A percentile compares a stretch with the other conserved stretches of the same genome.
These are phyloP conservation scores for Pemphigus obesinymphae DNA, from an alignment of 1,140 invertebrate genomes.

Conservation along the genomic window DNA sequence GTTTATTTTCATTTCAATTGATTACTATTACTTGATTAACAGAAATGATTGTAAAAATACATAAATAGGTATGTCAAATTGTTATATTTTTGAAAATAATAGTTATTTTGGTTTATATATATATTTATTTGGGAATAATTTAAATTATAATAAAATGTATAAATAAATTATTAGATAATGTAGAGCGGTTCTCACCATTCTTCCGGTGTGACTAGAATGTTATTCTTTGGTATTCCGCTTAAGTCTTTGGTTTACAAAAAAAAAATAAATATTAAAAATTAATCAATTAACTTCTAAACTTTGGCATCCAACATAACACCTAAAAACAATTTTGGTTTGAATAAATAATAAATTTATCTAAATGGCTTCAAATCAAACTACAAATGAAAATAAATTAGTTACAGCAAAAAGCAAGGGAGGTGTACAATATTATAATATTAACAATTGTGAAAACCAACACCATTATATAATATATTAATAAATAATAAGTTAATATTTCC, in stretches of 20 bases:
- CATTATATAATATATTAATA: conserved; percentile 20
- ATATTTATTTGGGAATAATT: background rate
- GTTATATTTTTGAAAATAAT: background rate
- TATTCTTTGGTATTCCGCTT: conserved; percentile 37
- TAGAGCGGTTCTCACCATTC: conserved; percentile 28
- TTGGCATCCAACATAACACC: conserved; percentile 39
- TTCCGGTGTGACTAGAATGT: conserved; percentile 38
- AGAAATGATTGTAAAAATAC: too few species aligned
- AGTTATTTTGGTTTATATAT: background rate
- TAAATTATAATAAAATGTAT: background rate
- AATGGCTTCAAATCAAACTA: conserved; percentile 19
- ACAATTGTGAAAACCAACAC: conserved; percentile 37
- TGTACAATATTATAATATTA: conserved; percentile 11
- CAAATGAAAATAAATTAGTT: conserved; percentile 33
- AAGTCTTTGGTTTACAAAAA: conserved; percentile 30
- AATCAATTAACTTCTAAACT: conserved; percentile 25
- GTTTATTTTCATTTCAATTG: too few species aligned
- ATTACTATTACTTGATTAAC: too few species aligned
- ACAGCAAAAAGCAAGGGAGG: conserved; percentile 16
- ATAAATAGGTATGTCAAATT: background rate
- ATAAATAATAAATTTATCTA: conserved; percentile 31
- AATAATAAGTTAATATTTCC: conserved; percentile 19
- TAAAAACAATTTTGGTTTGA: conserved; percentile 35
- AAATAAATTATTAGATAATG: background rate
- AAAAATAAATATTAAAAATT: conserved; percentile 6